Evolutionary conservation across 2,113 vertebrate genomes (phyloP).

Genomic region (Stigmatopora nigra): DNA sequence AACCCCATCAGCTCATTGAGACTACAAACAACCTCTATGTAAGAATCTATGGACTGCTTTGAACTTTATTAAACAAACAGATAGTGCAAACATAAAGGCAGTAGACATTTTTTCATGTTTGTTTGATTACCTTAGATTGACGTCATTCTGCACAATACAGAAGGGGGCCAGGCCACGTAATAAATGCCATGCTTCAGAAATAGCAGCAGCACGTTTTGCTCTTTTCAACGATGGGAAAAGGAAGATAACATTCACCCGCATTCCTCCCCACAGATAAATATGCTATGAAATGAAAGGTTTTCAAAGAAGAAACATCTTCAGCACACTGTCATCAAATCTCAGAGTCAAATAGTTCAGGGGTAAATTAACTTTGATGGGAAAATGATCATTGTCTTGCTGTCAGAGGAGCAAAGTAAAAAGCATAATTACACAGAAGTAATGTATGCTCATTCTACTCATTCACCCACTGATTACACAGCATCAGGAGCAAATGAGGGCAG

Average conservation of each 20-base stretch:
- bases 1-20: constrained; percentile 41
- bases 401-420: too few relatives aligned
- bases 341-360: background rate
- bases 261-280: constrained; percentile 17
- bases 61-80: constrained; percentile 42
- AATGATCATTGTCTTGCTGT: background rate
- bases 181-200: constrained; percentile 61
- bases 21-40: constrained; percentile 13
- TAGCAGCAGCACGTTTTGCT: constrained; percentile 50
- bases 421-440: too few relatives aligned
- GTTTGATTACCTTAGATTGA: constrained; percentile 31
- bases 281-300: background rate
- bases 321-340: background rate
- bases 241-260: constrained; percentile 60
- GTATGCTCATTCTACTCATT: too few relatives aligned
- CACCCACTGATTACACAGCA: too few relatives aligned
- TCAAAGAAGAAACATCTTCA: constrained; percentile 2
- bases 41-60: constrained; percentile 9
- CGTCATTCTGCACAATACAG: constrained; percentile 31
- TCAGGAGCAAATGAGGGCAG: too few relatives aligned
- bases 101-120: constrained; percentile 40
- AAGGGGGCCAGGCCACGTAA: constrained; percentile 26
- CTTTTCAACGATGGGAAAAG: constrained; percentile 53
- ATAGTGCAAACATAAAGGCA: constrained; percentile 42
- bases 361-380: background rate